Base-by-base conservation (phyloP, 2,797 vertebrate species). In the Acropternis orthonyx region DNA sequence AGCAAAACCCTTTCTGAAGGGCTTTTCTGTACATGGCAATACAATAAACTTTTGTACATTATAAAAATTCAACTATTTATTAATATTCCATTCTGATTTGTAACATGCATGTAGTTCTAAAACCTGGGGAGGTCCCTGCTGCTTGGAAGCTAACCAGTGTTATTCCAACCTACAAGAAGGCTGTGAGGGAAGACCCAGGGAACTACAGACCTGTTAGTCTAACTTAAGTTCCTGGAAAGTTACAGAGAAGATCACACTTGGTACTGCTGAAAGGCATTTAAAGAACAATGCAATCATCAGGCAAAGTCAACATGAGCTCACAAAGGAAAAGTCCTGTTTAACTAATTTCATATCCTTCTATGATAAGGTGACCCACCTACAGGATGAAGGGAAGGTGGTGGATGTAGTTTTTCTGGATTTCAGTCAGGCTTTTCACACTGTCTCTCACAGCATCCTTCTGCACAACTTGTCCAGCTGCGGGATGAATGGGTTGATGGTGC, bases 221-320 rank as follows among this genome's bases (percentile, higher is more conserved):
- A 89, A 87, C 26, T 63, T 87, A 46, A 78, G 56, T 87, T 84
- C 87, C 87, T 91, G 74, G 81, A 81, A 79, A 94, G 51, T 21
- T 67, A 37, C 12, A 41, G 39, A 76, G 61, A 71, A 75, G 80
- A 21, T 85, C 77, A 69, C n/a, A 26, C 18, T 44, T 48, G 8
- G 30, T 56, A 19, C 62, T 74, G 10, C 4, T 56, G 75, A 55
- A 77, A 86, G 39, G n/a, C 24, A 55, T 59, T 67, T 80, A 74
- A 90, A 86, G 69, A 88, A 63, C 26, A 91, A 80, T 32, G 61
- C 44, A 84, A 14, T 77, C 36, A 52, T 37, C 69, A 71, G 14
- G 24, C 77, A 85, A 32, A 61, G 80, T 81, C 80, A 95, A 56
- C 66, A 81, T 1, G 3, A 28, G 26, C 19, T 86, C 52, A 78